Evolutionary conservation across 2,797 vertebrate genomes (phyloP), one percentile per base, ranked within the genome.

Genomic region (Acropternis orthonyx): DNA sequence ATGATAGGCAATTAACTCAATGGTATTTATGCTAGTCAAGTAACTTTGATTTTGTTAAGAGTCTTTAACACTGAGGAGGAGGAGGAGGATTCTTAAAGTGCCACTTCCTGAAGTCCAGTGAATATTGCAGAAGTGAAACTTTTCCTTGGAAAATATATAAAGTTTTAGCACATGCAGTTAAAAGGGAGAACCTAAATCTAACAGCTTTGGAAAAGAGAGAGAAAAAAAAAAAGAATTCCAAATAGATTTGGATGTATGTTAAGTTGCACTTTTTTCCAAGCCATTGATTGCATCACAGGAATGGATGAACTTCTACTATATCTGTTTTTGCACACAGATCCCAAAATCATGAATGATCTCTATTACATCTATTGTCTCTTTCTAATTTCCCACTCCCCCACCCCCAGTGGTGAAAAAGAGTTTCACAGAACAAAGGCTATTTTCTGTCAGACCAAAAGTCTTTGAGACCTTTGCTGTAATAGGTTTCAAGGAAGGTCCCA

Each of bases 1-100:
- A 95, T 92, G 95, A 96, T 92, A 79, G 83, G 91, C 84, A 93
- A 92, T 95, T 96, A 96, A 93, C 91, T 95, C 94, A 69, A 66
- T 89, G 85, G 82, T 95, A 93, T 86, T 88, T 90, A 74, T 86
- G 91, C 73, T 95, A 73, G 55, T 76, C 4, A 2, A 91, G 39
- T 90, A 92, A 78, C 90, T 94, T 79, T 76, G 85, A 59, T 88
- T 92, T 88, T 91, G 39, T 93, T 78, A 63, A 52, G 76, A 32
- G 36, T 63, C 34, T 88, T 89, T 88, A 91, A 62, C 54, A 46
- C 16, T 14, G 43, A 84, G n/a, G 24, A 71, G 52, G 34, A 92
- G n/a, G n/a, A 37, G 37, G 37, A 37, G 6, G 41, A 73, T 79
- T 81, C 82, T 92, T 92, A 62, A 79, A 92, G 78, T 5, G 3